Evolutionary conservation across 2,113 vertebrate species (phyloP).

Genomic region (Corythornis madagascariensis): DNA sequence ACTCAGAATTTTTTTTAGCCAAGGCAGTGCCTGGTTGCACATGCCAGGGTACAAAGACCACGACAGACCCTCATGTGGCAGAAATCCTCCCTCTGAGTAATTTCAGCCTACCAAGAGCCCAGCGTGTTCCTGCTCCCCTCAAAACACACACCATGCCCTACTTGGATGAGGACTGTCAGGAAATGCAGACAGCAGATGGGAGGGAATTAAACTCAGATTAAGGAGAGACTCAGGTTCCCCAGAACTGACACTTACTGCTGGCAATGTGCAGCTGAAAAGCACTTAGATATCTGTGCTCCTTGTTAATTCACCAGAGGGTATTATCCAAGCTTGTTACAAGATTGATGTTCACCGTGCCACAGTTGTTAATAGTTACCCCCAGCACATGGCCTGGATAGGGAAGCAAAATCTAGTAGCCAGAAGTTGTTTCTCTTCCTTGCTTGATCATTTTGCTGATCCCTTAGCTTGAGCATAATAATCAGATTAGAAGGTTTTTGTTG

Average conservation of each 20-base stretch:
- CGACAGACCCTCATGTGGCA: not conserved
- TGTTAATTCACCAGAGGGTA: constrained; percentile 60
- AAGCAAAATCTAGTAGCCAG: constrained; percentile 30
- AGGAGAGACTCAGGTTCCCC: constrained; percentile 59
- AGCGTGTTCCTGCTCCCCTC: not conserved
- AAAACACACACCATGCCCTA: constrained; percentile 23
- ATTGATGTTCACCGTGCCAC: constrained; percentile 35
- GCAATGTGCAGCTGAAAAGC: constrained; percentile 31
- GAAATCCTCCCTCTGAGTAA: not conserved
- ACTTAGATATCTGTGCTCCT: constrained; percentile 25
- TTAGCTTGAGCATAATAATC: not conserved
- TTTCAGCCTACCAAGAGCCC: not conserved
- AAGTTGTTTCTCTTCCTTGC: not conserved
- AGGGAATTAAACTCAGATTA: constrained; percentile 74
- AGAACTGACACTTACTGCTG: constrained; percentile 62
- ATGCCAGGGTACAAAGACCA: accelerated
- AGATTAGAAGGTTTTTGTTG: constrained; percentile 6
- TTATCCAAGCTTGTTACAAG: constrained; percentile 61
- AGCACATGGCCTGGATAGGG: not conserved
- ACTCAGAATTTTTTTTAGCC: accelerated
- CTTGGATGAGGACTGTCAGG: constrained; percentile 67
- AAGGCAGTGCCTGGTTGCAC: not conserved
- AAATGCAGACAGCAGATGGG: constrained; percentile 79
- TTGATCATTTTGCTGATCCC: constrained; percentile 58
- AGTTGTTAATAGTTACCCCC: not conserved